These are phyloP conservation scores for Ageneiosus marmoratus DNA, from an alignment of 2,113 vertebrate species.

Conservation along the genomic window DNA sequence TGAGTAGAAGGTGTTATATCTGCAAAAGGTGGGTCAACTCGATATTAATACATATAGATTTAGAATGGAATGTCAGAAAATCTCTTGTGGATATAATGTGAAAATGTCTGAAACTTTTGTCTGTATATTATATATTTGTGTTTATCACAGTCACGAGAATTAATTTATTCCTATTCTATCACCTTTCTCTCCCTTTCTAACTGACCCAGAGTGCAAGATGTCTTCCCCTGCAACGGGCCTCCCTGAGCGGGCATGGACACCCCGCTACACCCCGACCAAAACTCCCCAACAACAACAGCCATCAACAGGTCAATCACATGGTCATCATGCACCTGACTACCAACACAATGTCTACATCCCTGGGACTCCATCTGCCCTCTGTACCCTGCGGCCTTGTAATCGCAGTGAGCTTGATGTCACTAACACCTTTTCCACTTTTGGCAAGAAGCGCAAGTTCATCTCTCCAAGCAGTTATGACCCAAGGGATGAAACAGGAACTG, in stretches of 20 bases:
- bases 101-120: too few relatives aligned
- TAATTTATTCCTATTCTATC: background rate
- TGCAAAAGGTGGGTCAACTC: too few relatives aligned
- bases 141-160: background rate
- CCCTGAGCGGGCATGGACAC: conserved; percentile 79
- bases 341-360: conserved; percentile 91
- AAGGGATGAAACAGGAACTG: conserved; percentile 71
- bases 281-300: conserved; percentile 68
- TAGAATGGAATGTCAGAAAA: too few relatives aligned
- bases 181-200: conserved; percentile 10
- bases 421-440: conserved; percentile 90
- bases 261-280: conserved; percentile 77
- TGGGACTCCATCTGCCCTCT: conserved; percentile 79
- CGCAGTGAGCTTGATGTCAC: conserved; percentile 80
- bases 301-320: conserved; percentile 54
- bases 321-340: conserved; percentile 82
- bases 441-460: conserved; percentile 85
- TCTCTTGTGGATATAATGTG: too few relatives aligned
- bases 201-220: conserved; percentile 79
- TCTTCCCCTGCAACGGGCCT: conserved; percentile 68
- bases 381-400: conserved; percentile 76
- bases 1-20: too few relatives aligned
- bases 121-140: background rate
- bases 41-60: too few relatives aligned
- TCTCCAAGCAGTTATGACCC: conserved; percentile 71